These are phyloP conservation scores for Auanema freiburgensis DNA, from an alignment of 2,888 invertebrate genomes.

Conservation along the genomic window DNA sequence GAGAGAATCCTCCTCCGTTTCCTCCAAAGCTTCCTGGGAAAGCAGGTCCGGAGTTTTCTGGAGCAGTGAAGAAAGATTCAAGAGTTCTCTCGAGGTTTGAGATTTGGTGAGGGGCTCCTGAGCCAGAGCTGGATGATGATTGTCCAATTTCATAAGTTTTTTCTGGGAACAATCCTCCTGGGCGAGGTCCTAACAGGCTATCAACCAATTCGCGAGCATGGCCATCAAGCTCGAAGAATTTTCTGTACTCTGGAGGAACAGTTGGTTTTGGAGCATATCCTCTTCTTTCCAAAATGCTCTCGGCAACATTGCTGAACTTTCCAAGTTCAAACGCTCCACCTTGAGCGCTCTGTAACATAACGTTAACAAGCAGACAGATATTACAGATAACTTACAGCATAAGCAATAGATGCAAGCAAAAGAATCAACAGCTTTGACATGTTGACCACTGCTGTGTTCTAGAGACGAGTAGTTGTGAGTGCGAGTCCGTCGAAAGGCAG, in stretches of 20 bases:
- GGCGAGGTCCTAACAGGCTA: conserved; percentile 61
- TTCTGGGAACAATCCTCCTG: conserved; percentile 64
- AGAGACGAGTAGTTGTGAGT: too few species aligned
- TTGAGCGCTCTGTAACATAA: too few species aligned
- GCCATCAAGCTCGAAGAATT: conserved; percentile 63
- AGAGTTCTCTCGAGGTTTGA: conserved; percentile 56
- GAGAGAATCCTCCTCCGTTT: conserved; percentile 57
- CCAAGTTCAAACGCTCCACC: too few species aligned
- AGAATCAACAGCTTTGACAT: too few species aligned
- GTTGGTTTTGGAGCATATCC: conserved; percentile 61
- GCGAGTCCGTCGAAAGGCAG: too few species aligned
- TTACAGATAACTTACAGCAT: too few species aligned
- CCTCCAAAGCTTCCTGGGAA: conserved; percentile 59
- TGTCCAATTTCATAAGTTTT: conserved; percentile 61
- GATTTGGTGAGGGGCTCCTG: conserved; percentile 44
- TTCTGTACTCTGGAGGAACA: conserved; percentile 60
- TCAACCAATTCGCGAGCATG: conserved; percentile 63
- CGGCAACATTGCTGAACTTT: neutral
- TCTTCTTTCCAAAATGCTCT: neutral
- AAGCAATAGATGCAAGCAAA: too few species aligned
- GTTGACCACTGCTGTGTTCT: too few species aligned
- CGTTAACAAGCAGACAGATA: too few species aligned
- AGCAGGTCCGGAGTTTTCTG: conserved; percentile 44
- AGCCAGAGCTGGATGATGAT: conserved; percentile 24
- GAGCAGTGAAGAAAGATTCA: conserved; percentile 61